Percentiles rank a stretch among this genome's conserved stretches.
Evolutionary conservation across 2,888 invertebrate genomes (phyloP).

Genomic region (Netelia virgata): DNA sequence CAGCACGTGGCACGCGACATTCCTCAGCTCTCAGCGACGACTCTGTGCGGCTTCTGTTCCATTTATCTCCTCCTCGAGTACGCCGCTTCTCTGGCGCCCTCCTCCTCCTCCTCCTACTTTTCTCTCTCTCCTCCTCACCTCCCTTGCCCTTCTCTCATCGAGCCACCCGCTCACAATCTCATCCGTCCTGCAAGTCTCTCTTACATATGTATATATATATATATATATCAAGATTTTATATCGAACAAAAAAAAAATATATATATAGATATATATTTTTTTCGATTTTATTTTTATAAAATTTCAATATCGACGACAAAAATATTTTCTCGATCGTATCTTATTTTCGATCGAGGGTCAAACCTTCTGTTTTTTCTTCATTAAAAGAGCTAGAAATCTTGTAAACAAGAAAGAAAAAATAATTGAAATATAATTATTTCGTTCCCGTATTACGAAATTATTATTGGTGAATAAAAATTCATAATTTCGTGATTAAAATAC

Average conservation of each 20-base stretch:
- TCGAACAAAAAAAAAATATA: too few species aligned
- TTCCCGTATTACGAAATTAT: too few species aligned
- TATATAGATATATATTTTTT: too few species aligned
- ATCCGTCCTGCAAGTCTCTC: background rate
- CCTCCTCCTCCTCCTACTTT: background rate
- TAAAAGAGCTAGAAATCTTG: background rate
- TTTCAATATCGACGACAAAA: too few species aligned
- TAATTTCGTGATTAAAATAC: too few species aligned
- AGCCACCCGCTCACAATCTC: conserved; percentile 1
- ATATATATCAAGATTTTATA: too few species aligned
- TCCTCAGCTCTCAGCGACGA: conserved; percentile 49
- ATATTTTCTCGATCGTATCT: conserved; percentile 14
- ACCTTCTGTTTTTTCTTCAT: conserved; percentile 21
- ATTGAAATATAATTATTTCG: too few species aligned
- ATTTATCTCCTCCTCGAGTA: conserved; percentile 63
- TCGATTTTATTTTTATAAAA: too few species aligned
- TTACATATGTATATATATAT: conserved; percentile 10
- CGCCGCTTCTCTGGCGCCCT: conserved; percentile 4
- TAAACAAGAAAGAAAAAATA: too few species aligned
- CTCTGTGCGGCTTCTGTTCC: conserved; percentile 56
- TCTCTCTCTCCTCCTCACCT: background rate
- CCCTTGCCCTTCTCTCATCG: background rate
- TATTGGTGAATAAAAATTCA: too few species aligned
- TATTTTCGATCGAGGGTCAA: conserved; percentile 49
- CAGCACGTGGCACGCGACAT: conserved; percentile 66